phyloP scores from a whole-genome alignment of 35 echinoderm and acorn worm species.

The Hemicentrotus pulcherrimus region DNA sequence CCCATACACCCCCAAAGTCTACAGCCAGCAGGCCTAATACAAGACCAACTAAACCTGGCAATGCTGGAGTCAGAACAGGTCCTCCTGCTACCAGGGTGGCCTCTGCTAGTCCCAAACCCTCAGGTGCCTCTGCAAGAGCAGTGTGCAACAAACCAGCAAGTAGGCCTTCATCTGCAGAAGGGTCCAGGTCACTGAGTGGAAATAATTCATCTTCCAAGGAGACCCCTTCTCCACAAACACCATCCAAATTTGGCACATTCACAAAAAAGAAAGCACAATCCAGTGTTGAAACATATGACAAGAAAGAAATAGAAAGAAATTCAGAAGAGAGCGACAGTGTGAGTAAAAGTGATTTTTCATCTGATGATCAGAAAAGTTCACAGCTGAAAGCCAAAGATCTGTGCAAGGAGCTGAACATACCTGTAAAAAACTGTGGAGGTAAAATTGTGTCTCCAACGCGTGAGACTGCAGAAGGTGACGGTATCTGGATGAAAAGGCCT shows the following conservation, averaged over 20 bases:
- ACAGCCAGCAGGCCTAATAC: neutral
- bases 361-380: conserved; percentile 20
- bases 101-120: conserved; percentile 16
- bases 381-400: conserved; percentile 63
- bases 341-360: neutral
- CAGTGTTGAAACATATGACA: neutral
- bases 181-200: neutral
- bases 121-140: conserved; percentile 28
- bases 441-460: conserved; percentile 80
- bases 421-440: conserved; percentile 84
- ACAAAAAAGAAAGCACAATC: conserved; percentile 29
- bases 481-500: conserved; percentile 86
- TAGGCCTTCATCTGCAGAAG: conserved; percentile 39
- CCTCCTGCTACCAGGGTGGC: neutral
- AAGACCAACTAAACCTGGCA: neutral
- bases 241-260: conserved; percentile 47
- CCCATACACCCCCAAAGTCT: neutral
- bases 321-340: neutral
- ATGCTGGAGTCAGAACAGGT: neutral
- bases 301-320: neutral
- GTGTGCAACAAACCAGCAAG: neutral
- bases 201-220: neutral
- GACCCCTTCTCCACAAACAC: neutral
- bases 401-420: conserved; percentile 83
- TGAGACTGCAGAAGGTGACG: conserved; percentile 54